Evolutionary conservation across 1,140 invertebrate species (phyloP).

Genomic region (Dinoponera quadriceps): DNA sequence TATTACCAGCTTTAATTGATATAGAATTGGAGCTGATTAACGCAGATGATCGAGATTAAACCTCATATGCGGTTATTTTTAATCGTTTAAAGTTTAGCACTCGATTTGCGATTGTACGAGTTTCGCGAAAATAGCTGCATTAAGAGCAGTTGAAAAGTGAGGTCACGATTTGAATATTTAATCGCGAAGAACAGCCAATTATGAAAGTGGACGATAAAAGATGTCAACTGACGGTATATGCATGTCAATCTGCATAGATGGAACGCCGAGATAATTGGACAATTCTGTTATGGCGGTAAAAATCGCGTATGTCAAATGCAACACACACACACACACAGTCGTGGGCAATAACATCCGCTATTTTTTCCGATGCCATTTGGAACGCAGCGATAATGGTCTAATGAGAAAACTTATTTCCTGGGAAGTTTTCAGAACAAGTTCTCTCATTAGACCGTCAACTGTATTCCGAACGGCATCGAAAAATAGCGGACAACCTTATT

Average conservation of each 20-base stretch:
- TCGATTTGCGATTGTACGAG: not conserved
- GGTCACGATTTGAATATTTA: conserved; percentile 40
- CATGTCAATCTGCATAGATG: not conserved
- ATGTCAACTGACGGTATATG: not conserved
- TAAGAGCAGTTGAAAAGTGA: conserved; percentile 29
- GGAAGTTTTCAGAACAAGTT: no score
- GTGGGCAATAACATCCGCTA: no score
- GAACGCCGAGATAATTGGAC: not conserved
- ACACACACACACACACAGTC: no score
- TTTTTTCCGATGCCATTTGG: no score
- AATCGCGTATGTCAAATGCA: not conserved
- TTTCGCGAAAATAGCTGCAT: conserved; percentile 21
- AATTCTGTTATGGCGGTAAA: not conserved
- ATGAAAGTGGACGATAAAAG: not conserved
- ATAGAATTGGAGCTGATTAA: not conserved
- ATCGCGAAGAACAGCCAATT: conserved; percentile 28
- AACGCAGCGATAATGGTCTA: no score
- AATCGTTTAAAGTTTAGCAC: conserved; percentile 13
- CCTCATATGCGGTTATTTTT: not conserved
- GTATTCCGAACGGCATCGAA: no score
- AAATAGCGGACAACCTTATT: no score
- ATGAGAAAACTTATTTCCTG: no score
- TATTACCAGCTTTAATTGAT: no score
- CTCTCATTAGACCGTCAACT: no score
- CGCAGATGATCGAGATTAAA: not conserved